phyloP scores from a whole-genome alignment of 1,140 invertebrate genomes.

The Lucilia sericata region DNA sequence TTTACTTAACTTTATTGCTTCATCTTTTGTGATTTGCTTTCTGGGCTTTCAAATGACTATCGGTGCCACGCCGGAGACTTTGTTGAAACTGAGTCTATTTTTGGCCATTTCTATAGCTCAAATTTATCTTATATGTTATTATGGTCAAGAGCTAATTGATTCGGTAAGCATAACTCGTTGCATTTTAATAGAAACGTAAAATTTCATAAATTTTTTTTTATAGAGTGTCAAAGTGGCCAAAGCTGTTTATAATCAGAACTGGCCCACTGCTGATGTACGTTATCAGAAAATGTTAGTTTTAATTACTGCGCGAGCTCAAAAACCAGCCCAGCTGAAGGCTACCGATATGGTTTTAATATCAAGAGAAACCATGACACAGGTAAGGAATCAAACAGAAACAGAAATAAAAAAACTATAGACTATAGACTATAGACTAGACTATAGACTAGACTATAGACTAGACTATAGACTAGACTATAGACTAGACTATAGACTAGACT shows the following conservation, averaged over 20 bases:
- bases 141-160: slow-evolving; percentile 57
- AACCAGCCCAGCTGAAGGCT: slow-evolving; percentile 51
- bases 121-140: slow-evolving; percentile 59
- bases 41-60: slow-evolving; percentile 62
- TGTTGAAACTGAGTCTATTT: slow-evolving; percentile 55
- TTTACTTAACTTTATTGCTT: slow-evolving; percentile 58
- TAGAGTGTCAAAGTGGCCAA: slow-evolving; percentile 50
- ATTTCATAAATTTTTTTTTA: neutral
- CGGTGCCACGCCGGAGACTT: slow-evolving; percentile 53
- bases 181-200: too few species aligned
- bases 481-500: too few species aligned
- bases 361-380: slow-evolving; percentile 54
- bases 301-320: slow-evolving; percentile 51
- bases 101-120: slow-evolving; percentile 54
- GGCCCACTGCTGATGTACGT: slow-evolving; percentile 48
- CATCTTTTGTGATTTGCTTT: slow-evolving; percentile 61
- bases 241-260: slow-evolving; percentile 55
- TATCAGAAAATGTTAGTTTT: slow-evolving; percentile 56
- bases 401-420: too few species aligned
- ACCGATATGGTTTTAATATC: slow-evolving; percentile 54
- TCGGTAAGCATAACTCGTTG: slow-evolving; percentile 47
- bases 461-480: too few species aligned
- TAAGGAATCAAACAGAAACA: too few species aligned
- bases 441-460: too few species aligned
- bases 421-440: too few species aligned